phyloP scores from a whole-genome alignment of 2,888 invertebrate species.

The Meliscaeva auricollis region DNA sequence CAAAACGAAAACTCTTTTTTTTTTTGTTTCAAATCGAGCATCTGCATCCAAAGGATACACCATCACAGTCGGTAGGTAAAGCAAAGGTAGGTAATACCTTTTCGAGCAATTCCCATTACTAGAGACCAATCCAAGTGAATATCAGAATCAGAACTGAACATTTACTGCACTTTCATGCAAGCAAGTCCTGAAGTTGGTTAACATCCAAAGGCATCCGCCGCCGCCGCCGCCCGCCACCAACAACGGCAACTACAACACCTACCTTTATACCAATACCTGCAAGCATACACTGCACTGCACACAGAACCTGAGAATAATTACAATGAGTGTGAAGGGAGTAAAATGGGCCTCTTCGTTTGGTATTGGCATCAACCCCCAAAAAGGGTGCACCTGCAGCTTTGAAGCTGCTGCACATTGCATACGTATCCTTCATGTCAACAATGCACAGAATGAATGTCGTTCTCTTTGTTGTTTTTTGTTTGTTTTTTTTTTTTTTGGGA shows the following conservation, averaged over 20 bases:
- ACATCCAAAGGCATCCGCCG: conserved; percentile 50
- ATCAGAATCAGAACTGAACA: conserved; percentile 54
- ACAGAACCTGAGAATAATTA: conserved; percentile 67
- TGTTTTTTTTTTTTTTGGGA: conserved; percentile 39
- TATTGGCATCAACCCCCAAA: conserved; percentile 59
- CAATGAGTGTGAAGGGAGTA: conserved; percentile 69
- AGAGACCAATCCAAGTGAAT: conserved; percentile 59
- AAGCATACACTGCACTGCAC: not conserved
- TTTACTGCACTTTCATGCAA: conserved; percentile 61
- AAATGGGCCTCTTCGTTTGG: conserved; percentile 65
- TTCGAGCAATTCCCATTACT: conserved; percentile 51
- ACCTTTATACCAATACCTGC: conserved; percentile 4
- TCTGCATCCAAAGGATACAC: conserved; percentile 14
- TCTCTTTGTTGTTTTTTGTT: conserved; percentile 68
- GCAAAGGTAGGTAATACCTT: conserved; percentile 6
- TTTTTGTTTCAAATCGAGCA: conserved; percentile 18
- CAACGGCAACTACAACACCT: conserved; percentile 32
- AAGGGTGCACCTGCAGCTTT: conserved; percentile 44
- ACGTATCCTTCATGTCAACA: conserved; percentile 73
- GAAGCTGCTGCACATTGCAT: conserved; percentile 17
- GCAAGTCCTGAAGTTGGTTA: conserved; percentile 15
- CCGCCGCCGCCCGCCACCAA: not conserved
- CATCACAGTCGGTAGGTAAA: not conserved
- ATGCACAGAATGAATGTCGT: conserved; percentile 68
- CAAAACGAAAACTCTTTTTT: conserved; percentile 9